These are phyloP conservation scores for Pseudomyrmex flavicornis DNA, from an alignment of 1,140 invertebrate species.

Conservation along the genomic window DNA sequence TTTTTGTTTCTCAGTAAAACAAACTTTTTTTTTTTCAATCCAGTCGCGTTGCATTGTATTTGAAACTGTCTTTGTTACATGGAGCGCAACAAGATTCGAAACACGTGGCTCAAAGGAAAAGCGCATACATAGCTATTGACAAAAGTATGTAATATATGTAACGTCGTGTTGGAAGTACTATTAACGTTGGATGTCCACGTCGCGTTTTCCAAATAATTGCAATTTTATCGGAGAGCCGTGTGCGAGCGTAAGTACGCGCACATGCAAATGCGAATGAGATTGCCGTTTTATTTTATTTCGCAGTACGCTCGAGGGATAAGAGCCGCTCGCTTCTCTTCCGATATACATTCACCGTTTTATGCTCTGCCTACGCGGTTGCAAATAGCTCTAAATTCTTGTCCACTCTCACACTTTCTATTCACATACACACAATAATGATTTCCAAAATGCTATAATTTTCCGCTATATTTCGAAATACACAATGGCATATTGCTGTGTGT, in stretches of 20 bases:
- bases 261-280: neutral
- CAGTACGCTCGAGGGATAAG: neutral
- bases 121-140: neutral
- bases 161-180: neutral
- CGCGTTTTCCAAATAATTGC: slow-evolving; percentile 19
- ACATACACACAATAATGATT: neutral
- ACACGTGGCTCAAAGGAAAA: neutral
- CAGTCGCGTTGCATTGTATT: neutral
- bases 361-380: neutral
- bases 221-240: slow-evolving; percentile 28
- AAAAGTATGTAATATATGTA: neutral
- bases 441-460: neutral
- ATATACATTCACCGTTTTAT: neutral
- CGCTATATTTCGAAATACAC: neutral
- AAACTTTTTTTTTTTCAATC: neutral
- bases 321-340: slow-evolving; percentile 5
- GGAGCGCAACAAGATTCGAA: neutral
- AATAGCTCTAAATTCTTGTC: slow-evolving; percentile 2
- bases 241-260: no score
- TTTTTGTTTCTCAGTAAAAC: neutral
- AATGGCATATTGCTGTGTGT: neutral
- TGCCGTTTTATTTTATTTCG: neutral
- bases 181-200: neutral
- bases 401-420: neutral
- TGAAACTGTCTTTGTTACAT: no score